Conservation (phyloP, 1,140 invertebrate genomes). For the Papilio glaucus region DNA sequence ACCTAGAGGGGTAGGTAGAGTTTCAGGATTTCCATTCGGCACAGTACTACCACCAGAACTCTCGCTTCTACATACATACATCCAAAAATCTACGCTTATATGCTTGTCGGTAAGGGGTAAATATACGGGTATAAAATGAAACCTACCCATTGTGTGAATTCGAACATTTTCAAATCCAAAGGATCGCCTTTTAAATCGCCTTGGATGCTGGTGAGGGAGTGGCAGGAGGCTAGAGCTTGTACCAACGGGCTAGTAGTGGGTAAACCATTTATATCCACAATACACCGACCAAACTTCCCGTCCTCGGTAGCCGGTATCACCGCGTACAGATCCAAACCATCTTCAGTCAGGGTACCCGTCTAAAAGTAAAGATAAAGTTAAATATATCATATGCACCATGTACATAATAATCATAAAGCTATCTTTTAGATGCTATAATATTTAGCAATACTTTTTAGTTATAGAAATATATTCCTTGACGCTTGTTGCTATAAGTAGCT, state of each 20-base stretch:
- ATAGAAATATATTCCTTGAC: too few relatives aligned
- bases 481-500: too few relatives aligned
- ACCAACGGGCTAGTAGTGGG: constrained; percentile 80
- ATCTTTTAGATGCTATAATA: too few relatives aligned
- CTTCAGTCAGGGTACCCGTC: constrained; percentile 97
- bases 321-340: constrained; percentile 96
- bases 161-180: constrained; percentile 94
- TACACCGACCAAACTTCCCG: constrained; percentile 84
- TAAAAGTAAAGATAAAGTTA: constrained; percentile 64
- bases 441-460: too few relatives aligned
- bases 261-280: constrained; percentile 82
- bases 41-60: too few relatives aligned
- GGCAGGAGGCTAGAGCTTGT: constrained; percentile 90
- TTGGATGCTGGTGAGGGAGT: constrained; percentile 92
- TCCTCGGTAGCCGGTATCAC: constrained; percentile 86
- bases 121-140: constrained; percentile 6
- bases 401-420: too few relatives aligned
- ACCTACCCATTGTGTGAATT: constrained; percentile 90
- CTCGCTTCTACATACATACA: too few relatives aligned
- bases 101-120: too few relatives aligned
- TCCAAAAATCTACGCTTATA: too few relatives aligned
- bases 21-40: too few relatives aligned
- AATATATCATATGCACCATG: too few relatives aligned
- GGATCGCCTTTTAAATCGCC: constrained; percentile 91
- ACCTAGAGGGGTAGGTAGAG: too few relatives aligned